Base-by-base conservation (phyloP, 2,888 invertebrate species). In the Lomographa bimaculata region DNA sequence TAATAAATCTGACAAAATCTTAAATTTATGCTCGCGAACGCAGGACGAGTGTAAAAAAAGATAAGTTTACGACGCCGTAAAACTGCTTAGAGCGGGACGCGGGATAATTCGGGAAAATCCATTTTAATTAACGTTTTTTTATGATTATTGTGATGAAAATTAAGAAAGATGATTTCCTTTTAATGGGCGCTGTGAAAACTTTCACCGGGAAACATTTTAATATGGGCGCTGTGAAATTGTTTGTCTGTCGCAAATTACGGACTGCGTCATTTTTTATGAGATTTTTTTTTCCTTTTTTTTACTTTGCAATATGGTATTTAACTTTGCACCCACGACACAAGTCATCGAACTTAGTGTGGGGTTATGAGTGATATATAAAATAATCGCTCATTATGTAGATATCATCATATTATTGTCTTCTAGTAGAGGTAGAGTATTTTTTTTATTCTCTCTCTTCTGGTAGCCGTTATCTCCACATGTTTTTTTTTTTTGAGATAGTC, bases 1-100 rank as follows among this genome's bases (percentile, higher is more conserved):
- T 78, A 79, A 82, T 80, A 83, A 83, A 85, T 83, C 83, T 81
- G 82, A 84, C 83, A 80, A 75, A 78, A 79, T 70, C 72, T 70
- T 50, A 71, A 80, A 84, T 85, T 85, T 85, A 86, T 77, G 75
- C 67, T 60, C 66, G 71, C 65, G 60, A 64, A 70, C 68, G 65
- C 62, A 69, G 66, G 71, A 67, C 66, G 57, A 48, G 48, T 65
- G 60, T 64, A 63, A 69, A 65, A 65, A 71, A 65, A 69, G 54
- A 65, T 62, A 57, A 64, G 64, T 68, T 68, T 62, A 68, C 62
- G 77, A 75, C 50, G 70, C 68, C 63, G 58, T 82, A 78, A 84
- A 81, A 61, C 62, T 54, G 69, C 62, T 71, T 67, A 76, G 70
- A 73, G 71, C 65, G 67, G 65, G 60, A 62, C 61, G 51, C 57